Evolutionary conservation across 2,888 invertebrate species (phyloP), one percentile per base, ranked within the genome.

Genomic region (Pollenia griseotomentosa): DNA sequence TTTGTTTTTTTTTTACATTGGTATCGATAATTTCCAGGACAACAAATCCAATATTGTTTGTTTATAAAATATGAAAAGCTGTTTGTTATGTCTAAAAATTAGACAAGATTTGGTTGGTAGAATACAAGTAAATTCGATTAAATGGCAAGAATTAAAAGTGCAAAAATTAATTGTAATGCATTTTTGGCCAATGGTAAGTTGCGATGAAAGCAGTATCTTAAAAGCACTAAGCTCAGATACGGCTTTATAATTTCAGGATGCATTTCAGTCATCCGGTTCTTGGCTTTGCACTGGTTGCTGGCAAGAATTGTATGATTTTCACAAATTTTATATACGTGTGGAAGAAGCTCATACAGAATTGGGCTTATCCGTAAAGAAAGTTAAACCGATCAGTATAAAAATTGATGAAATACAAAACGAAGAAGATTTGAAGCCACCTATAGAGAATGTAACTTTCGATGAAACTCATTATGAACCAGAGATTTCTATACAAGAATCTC

Each of bases 271-370:
- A 53, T 61, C 53, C n/a, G 51, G 57, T 19, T 33, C 77, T 10
- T 86, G 81, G 78, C 87, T 92, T 11, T 92, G 92, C 77, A 79
- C 61, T 5, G 66, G 88, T 0, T 92, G 92, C 77, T 92, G 92
- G 92, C 81, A 90, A 11, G 88, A 88, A 48, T 87, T 92, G 1
- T 87, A 87, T 16, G 89, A 84, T 66, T 92, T 92, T 63, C 90
- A 92, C 82, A 86, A 88, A 53, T 91, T 91, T 78, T 90, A 92
- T 59, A 79, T 90, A 33, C 89, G 90, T 88, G 73, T 89, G 79
- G 91, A 88, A 12, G 90, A 91, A 44, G 83, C 90, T 5, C 89
- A 90, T 68, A 33, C 48, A 1, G 81, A 68, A 12, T 59, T 87
- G 11, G 73, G 46, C 2, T 48, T 48, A 10, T 33, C 61, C 0